Base-by-base conservation (phyloP, 1,140 invertebrate species). In the Cotesia typhae region DNA sequence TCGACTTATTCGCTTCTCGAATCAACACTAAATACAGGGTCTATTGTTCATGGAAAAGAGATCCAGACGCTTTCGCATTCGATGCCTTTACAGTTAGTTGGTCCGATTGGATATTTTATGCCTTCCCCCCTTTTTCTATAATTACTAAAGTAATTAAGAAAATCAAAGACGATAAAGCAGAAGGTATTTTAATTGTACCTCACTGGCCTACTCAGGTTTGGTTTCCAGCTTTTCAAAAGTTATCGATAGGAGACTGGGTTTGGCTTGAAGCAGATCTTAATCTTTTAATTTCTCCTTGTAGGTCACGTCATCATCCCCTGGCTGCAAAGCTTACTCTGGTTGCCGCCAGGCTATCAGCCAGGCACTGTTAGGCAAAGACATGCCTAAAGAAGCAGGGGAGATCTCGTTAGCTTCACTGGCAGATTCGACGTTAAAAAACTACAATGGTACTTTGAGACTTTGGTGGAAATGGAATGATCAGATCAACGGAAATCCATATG, bases 141-240 rank as follows among this genome's bases (percentile, higher is more conserved):
- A 51, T 51, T 3, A 51, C 47, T 51, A 9, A 51, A 51, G 28
- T 28, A 28, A 28, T 28, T 28, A 28, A 28, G 28, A 28, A 28
- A 28, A 28, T 28, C 3, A 28, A 51, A n/a, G 47, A 51, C 10
- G 76, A 79, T 59, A 47, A 64, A 53, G 78, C 76, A n/a, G 55
- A 52, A 61, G 78, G 74, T 0, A 77, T 79, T 63, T 20, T 76
- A 12, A 61, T 80, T 9, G 77, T 79, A 71, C 80, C 79, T 83
- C 80, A 83, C 14, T 80, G 78, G 74, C 73, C 73, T 12, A 74
- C 73, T 7, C 80, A 81, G 64, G 75, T 77, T 7, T 77, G 79
- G 80, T 80, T 75, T 69, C 78, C 78, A 12, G 12, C 75, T 10
- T 77, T 74, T 38, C 59, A 51, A 41, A 59, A 65, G 3, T 51